A percentile compares a stretch with the other conserved stretches of the same genome.
phyloP scores from a whole-genome alignment of 2,888 invertebrate species.

The Drosophila anceps region DNA sequence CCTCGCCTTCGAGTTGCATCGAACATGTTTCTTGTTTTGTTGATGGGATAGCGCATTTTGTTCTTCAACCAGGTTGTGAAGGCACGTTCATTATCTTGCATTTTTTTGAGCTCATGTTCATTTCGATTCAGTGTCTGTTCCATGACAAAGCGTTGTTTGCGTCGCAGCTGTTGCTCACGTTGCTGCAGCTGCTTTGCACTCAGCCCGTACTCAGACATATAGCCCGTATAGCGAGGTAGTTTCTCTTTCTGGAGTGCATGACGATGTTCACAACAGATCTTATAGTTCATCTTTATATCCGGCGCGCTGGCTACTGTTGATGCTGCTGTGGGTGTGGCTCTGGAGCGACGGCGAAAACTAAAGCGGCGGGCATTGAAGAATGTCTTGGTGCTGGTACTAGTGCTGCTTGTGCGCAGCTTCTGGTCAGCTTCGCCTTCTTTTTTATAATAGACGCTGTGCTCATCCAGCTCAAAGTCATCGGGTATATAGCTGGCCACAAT shows the following conservation, averaged over 20 bases:
- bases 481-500: slow-evolving; percentile 84
- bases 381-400: slow-evolving; percentile 48
- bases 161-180: slow-evolving; percentile 84
- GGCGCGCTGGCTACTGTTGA: slow-evolving; percentile 38
- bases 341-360: slow-evolving; percentile 71
- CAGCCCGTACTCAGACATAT: slow-evolving; percentile 87
- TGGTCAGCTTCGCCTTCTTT: slow-evolving; percentile 35
- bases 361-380: slow-evolving; percentile 77
- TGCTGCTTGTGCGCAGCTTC: slow-evolving; percentile 7
- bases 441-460: slow-evolving; percentile 69
- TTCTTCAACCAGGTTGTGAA: slow-evolving; percentile 87
- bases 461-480: slow-evolving; percentile 69
- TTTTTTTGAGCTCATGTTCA: slow-evolving; percentile 85
- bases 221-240: slow-evolving; percentile 86
- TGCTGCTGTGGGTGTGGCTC: slow-evolving; percentile 36
- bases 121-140: slow-evolving; percentile 83
- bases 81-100: slow-evolving; percentile 86
- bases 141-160: slow-evolving; percentile 71
- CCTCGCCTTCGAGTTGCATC: slow-evolving; percentile 73
- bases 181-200: slow-evolving; percentile 86
- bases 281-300: slow-evolving; percentile 83
- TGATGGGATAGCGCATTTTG: slow-evolving; percentile 85
- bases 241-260: slow-evolving; percentile 81
- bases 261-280: slow-evolving; percentile 85
- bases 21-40: slow-evolving; percentile 85